These are phyloP conservation scores for Stratiomys singularior DNA, from an alignment of 2,888 invertebrate species.

Conservation along the genomic window DNA sequence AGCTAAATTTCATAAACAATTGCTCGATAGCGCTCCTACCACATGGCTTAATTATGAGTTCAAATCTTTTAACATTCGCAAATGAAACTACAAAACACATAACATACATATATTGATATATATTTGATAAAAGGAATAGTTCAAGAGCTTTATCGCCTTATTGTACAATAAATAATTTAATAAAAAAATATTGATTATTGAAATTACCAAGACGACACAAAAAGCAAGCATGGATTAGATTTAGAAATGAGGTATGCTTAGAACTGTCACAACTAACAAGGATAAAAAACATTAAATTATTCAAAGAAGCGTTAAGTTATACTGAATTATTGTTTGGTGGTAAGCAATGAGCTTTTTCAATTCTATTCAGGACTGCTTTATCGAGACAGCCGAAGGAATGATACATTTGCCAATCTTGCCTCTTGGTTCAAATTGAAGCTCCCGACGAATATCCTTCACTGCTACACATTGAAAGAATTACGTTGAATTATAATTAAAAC, in stretches of 20 bases:
- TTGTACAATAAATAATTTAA: slow-evolving; percentile 45
- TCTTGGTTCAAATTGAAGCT: too few species aligned
- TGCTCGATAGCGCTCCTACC: not conserved
- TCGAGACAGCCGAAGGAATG: too few species aligned
- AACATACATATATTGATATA: slow-evolving; percentile 21
- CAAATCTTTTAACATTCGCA: not conserved
- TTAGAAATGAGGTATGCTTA: slow-evolving; percentile 18
- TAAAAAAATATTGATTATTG: slow-evolving; percentile 26
- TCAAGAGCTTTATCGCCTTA: slow-evolving; percentile 46
- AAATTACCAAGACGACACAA: slow-evolving; percentile 30
- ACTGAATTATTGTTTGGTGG: too few species aligned
- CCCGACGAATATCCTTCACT: too few species aligned
- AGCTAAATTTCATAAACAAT: too few species aligned
- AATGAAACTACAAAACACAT: not conserved
- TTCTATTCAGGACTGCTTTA: too few species aligned
- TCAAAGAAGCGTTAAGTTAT: too few species aligned
- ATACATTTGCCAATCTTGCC: slow-evolving; percentile 4
- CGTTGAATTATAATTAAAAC: too few species aligned
- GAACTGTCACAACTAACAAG: not conserved
- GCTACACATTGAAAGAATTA: too few species aligned
- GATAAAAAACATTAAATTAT: too few species aligned
- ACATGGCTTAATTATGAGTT: not conserved
- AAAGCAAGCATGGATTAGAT: not conserved
- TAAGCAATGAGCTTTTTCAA: too few species aligned
- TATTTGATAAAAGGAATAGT: slow-evolving; percentile 39